Conservation (phyloP, 2,797 vertebrate species). For the Vireo griseus region DNA sequence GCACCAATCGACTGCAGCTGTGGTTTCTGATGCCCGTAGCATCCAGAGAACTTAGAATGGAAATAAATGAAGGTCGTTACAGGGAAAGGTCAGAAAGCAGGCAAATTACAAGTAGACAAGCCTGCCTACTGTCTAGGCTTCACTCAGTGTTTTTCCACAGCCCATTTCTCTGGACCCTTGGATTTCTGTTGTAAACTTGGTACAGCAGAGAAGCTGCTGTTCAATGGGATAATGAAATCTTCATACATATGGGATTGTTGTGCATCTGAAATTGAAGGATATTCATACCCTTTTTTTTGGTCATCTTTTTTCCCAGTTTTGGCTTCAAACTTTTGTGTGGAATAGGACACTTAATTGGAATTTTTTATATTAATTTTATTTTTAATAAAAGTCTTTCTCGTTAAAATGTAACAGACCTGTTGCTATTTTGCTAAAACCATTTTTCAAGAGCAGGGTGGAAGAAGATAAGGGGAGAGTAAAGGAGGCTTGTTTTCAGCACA, state of each 20-base stretch:
- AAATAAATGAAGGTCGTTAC: neutral
- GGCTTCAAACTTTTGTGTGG: neutral
- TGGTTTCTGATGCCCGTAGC: neutral
- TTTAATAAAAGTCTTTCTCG: neutral
- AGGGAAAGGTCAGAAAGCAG: neutral
- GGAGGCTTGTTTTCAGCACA: neutral
- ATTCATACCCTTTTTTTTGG: fast-evolving
- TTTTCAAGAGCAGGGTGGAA: neutral
- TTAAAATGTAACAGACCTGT: neutral
- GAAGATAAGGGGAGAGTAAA: neutral
- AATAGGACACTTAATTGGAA: neutral
- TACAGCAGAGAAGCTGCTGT: neutral
- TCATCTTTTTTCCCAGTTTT: neutral
- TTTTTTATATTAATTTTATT: neutral
- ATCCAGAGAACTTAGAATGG: neutral
- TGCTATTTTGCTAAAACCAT: neutral
- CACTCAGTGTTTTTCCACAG: neutral
- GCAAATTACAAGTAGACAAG: neutral
- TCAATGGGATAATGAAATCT: neutral
- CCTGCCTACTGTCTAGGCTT: neutral
- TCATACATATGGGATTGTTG: neutral
- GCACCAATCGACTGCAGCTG: neutral
- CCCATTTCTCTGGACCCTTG: neutral
- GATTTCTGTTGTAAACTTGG: neutral
- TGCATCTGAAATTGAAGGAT: neutral